phyloP scores from a whole-genome alignment of 2,888 invertebrate species.

The Leptinotarsa rubiginosa region DNA sequence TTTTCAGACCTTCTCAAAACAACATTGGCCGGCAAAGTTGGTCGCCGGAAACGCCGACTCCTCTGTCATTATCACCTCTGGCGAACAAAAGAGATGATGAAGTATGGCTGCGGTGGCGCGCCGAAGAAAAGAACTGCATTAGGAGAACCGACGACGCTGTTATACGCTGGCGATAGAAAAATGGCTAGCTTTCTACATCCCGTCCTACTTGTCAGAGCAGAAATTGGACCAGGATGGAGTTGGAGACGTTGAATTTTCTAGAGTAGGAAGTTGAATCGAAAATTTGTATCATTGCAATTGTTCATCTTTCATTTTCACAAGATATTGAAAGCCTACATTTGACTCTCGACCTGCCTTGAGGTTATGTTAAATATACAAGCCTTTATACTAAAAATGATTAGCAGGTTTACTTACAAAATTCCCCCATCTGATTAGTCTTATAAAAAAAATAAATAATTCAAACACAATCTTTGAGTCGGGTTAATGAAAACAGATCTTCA shows the following conservation, averaged over 20 bases:
- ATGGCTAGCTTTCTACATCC: constrained; percentile 28
- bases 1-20: constrained; percentile 60
- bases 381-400: no score
- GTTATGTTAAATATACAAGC: no score
- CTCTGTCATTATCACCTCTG: constrained; percentile 66
- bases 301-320: no score
- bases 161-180: constrained; percentile 53
- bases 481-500: no score
- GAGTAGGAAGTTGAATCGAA: no score
- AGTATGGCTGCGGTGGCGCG: constrained; percentile 59
- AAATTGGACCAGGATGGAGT: not conserved
- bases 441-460: no score
- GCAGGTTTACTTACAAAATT: no score
- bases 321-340: no score
- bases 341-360: no score
- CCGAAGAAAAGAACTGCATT: constrained; percentile 64
- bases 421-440: no score
- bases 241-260: no score
- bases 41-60: constrained; percentile 64
- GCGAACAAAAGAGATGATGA: constrained; percentile 65
- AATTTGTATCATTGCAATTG: not conserved
- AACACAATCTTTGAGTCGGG: no score
- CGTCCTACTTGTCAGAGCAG: not conserved
- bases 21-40: constrained; percentile 62
- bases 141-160: constrained; percentile 48